Evolutionary conservation across 2,888 invertebrate species (phyloP).

Genomic region (Aquatica leii): DNA sequence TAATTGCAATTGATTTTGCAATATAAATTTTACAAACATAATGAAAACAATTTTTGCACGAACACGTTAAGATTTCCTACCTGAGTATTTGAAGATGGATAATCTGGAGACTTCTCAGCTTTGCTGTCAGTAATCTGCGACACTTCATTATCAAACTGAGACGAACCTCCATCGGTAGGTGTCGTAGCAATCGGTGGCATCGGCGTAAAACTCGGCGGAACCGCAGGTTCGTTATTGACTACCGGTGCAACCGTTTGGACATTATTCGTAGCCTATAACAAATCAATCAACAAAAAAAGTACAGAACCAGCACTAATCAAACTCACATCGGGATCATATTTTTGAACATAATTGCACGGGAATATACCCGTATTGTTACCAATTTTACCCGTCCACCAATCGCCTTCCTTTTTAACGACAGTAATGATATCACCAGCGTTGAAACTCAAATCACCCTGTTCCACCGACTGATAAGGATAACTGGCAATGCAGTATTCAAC

Average conservation of each 20-base stretch:
- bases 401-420: constrained; percentile 90
- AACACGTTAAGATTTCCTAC: constrained; percentile 26
- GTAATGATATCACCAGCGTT: constrained; percentile 86
- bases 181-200: constrained; percentile 39
- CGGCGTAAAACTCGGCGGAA: constrained; percentile 18
- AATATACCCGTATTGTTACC: constrained; percentile 87
- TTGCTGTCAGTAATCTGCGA: constrained; percentile 62
- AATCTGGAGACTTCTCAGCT: constrained; percentile 55
- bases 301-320: constrained; percentile 2
- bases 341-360: constrained; percentile 95
- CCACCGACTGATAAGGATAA: constrained; percentile 88
- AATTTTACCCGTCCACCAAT: constrained; percentile 98
- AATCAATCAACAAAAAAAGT: not conserved
- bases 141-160: constrained; percentile 59
- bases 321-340: constrained; percentile 63
- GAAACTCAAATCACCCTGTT: constrained; percentile 91
- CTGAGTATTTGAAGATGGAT: constrained; percentile 57
- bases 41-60: too few relatives aligned
- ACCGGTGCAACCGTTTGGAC: constrained; percentile 45
- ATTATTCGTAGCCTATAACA: constrained; percentile 17
- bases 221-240: constrained; percentile 32
- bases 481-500: constrained; percentile 86
- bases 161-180: constrained; percentile 46
- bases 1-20: too few relatives aligned
- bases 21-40: too few relatives aligned